Percentiles rank a stretch among this genome's conserved stretches.
Evolutionary conservation across 2,888 invertebrate genomes (phyloP).

Genomic region (Isoperla grammatica): DNA sequence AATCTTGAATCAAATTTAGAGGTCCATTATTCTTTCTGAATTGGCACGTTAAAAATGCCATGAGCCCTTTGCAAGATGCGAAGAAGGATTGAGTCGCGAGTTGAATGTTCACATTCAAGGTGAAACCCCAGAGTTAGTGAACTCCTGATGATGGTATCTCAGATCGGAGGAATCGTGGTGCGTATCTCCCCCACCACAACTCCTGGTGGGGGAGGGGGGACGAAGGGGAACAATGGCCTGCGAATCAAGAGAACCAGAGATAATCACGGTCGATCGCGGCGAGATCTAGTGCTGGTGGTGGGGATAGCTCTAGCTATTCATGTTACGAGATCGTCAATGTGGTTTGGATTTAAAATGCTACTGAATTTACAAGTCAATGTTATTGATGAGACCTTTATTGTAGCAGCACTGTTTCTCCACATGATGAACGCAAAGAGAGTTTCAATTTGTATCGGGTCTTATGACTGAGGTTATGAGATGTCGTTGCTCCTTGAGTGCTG

Average conservation of each 20-base stretch:
- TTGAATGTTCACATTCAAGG: slow-evolving; percentile 24
- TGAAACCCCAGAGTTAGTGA: slow-evolving; percentile 7
- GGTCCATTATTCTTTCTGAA: too few relatives aligned
- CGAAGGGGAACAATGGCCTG: background rate
- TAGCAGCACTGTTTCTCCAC: too few relatives aligned
- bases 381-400: too few relatives aligned
- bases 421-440: too few relatives aligned
- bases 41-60: too few relatives aligned
- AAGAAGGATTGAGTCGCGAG: slow-evolving; percentile 3
- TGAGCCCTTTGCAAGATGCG: background rate
- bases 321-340: background rate
- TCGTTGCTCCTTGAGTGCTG: too few relatives aligned
- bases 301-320: background rate
- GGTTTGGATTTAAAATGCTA: background rate
- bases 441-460: too few relatives aligned
- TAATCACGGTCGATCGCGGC: background rate
- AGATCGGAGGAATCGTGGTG: background rate
- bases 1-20: too few relatives aligned
- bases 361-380: background rate
- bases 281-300: background rate
- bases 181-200: background rate
- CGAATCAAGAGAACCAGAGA: background rate
- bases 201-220: background rate
- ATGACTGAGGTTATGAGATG: too few relatives aligned
- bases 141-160: background rate